Conservation (phyloP, 2,113 vertebrate genomes). For the Hemicordylus capensis region DNA sequence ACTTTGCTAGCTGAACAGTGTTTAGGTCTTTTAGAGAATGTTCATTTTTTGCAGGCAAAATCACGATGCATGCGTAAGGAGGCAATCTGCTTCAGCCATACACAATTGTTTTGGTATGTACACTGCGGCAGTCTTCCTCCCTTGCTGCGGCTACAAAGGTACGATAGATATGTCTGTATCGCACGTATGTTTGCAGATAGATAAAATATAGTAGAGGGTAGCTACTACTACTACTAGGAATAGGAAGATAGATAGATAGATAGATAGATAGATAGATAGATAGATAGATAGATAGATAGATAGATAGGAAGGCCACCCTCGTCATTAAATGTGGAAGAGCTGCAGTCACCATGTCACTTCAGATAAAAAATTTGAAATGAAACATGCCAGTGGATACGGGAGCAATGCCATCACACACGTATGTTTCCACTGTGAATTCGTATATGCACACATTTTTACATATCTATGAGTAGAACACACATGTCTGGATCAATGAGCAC, state of each 20-base stretch:
- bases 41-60: background rate
- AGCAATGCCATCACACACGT: too few species aligned
- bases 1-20: background rate
- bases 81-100: fast-evolving
- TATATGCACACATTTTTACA: too few species aligned
- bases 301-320: background rate
- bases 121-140: background rate
- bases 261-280: background rate
- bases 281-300: background rate
- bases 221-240: too few species aligned
- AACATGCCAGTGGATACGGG: background rate
- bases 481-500: background rate
- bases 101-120: background rate
- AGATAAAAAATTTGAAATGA: background rate
- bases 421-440: too few species aligned
- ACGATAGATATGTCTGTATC: too few species aligned
- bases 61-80: fast-evolving
- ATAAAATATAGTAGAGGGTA: background rate
- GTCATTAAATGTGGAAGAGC: background rate
- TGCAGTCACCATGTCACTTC: background rate
- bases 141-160: too few species aligned
- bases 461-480: fast-evolving
- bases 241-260: background rate
- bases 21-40: background rate
- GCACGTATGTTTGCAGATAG: background rate